These are phyloP conservation scores for Dallia pectoralis DNA, from an alignment of 2,797 vertebrate species.

Conservation along the genomic window DNA sequence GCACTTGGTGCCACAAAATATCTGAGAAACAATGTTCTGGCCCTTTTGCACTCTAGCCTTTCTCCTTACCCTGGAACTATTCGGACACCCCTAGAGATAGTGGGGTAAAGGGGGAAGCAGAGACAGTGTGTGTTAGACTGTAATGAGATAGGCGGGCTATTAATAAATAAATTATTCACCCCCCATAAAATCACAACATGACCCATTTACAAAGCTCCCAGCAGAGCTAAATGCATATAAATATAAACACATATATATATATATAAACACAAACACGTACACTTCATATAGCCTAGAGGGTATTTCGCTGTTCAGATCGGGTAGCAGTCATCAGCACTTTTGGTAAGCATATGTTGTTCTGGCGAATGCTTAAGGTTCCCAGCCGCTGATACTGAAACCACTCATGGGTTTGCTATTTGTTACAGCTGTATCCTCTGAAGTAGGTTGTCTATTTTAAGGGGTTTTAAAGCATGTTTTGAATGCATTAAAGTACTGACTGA, in stretches of 20 bases:
- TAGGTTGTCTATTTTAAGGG: conserved; percentile 64
- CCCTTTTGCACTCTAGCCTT: background rate
- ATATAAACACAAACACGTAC: conserved; percentile 42
- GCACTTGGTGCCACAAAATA: too few relatives aligned
- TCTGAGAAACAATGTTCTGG: background rate
- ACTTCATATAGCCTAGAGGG: conserved; percentile 46
- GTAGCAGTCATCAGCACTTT: conserved; percentile 45
- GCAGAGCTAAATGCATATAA: too few relatives aligned
- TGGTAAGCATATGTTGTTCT: conserved; percentile 31
- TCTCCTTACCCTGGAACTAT: conserved; percentile 44
- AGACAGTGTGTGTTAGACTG: conserved; percentile 45
- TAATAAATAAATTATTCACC: conserved; percentile 72
- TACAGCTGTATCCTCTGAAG: conserved; percentile 41
- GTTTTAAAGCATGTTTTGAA: conserved; percentile 47
- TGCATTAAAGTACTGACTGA: conserved; percentile 43
- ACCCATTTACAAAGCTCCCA: conserved; percentile 41
- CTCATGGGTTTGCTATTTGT: conserved; percentile 49
- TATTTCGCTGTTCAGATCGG: conserved; percentile 55
- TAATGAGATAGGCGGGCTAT: conserved; percentile 73
- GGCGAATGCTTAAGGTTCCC: conserved; percentile 24
- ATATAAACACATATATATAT: too few relatives aligned
- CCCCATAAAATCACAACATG: conserved; percentile 24
- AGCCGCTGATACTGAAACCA: conserved; percentile 32
- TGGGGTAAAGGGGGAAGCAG: conserved; percentile 24
- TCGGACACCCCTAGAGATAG: conserved; percentile 60